phyloP scores from a whole-genome alignment of 2,888 invertebrate genomes.

The Drosophila algonquin region DNA sequence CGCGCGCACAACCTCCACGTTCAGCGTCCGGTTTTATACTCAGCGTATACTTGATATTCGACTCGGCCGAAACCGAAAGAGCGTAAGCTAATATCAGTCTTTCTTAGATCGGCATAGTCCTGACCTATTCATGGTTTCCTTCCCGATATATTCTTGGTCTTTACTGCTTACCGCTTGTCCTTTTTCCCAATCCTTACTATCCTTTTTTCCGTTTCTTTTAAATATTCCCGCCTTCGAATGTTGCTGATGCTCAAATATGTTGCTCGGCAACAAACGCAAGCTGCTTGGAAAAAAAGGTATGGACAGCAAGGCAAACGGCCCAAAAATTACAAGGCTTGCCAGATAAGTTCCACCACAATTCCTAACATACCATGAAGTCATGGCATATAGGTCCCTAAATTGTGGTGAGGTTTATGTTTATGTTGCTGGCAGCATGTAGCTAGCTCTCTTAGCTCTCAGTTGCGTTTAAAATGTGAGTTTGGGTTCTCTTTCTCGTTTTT shows the following conservation, averaged over 20 bases:
- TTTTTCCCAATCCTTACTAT: neutral
- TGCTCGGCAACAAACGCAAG: neutral
- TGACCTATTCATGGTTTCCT: no score
- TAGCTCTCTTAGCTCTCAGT: neutral
- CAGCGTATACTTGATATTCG: no score
- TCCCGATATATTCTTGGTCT: neutral
- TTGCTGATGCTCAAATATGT: neutral
- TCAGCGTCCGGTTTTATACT: conserved; percentile 68
- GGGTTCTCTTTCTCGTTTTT: neutral
- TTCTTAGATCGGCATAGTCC: neutral
- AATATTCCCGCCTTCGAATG: neutral
- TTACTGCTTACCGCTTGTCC: neutral
- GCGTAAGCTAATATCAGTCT: neutral
- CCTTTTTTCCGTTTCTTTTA: neutral
- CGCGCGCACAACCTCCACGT: neutral
- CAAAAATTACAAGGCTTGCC: neutral
- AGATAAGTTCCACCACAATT: neutral
- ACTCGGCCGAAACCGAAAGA: neutral
- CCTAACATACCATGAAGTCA: neutral
- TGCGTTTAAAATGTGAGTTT: no score
- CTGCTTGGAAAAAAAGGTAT: neutral
- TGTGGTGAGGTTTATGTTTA: neutral
- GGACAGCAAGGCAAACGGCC: neutral
- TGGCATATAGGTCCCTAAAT: neutral
- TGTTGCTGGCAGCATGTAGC: neutral